Evolutionary conservation across 2,888 invertebrate genomes (phyloP).

Genomic region (Luffia ferchaultella): DNA sequence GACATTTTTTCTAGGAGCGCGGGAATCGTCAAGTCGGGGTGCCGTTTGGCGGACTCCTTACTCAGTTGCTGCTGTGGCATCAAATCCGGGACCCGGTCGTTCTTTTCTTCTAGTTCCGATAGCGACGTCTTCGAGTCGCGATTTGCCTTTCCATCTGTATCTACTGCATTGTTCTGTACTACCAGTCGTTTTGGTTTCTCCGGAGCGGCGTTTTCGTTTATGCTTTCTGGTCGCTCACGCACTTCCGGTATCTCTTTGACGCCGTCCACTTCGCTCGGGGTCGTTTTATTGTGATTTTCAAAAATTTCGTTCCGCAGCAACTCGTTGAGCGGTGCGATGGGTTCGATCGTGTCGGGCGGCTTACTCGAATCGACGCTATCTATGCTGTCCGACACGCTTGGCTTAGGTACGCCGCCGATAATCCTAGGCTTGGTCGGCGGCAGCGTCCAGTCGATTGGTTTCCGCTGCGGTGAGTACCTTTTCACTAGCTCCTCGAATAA

Average conservation of each 20-base stretch:
- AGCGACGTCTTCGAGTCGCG: conserved; percentile 36
- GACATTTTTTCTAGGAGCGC: conserved; percentile 49
- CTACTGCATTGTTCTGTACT: neutral
- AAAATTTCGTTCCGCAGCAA: neutral
- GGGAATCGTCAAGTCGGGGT: conserved; percentile 47
- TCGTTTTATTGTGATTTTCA: neutral
- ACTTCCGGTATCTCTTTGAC: neutral
- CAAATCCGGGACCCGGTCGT: conserved; percentile 47
- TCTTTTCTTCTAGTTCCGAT: conserved; percentile 43
- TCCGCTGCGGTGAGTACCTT: conserved; percentile 54
- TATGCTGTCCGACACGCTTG: conserved; percentile 32
- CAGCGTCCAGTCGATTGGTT: conserved; percentile 51
- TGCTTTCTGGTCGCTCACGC: neutral
- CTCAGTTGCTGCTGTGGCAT: conserved; percentile 36
- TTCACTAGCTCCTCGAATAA: conserved; percentile 52
- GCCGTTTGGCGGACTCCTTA: conserved; percentile 31
- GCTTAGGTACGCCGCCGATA: conserved; percentile 51
- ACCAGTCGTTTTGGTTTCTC: neutral
- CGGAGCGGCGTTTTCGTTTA: neutral
- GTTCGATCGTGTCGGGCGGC: neutral
- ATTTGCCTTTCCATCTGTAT: conserved; percentile 17
- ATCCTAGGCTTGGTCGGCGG: conserved; percentile 53
- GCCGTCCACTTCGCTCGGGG: conserved; percentile 1
- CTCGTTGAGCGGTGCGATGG: neutral
- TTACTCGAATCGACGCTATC: conserved; percentile 22